Evolutionary conservation across 2,797 vertebrate genomes (phyloP).

Genomic region (Antennarius maculatus): DNA sequence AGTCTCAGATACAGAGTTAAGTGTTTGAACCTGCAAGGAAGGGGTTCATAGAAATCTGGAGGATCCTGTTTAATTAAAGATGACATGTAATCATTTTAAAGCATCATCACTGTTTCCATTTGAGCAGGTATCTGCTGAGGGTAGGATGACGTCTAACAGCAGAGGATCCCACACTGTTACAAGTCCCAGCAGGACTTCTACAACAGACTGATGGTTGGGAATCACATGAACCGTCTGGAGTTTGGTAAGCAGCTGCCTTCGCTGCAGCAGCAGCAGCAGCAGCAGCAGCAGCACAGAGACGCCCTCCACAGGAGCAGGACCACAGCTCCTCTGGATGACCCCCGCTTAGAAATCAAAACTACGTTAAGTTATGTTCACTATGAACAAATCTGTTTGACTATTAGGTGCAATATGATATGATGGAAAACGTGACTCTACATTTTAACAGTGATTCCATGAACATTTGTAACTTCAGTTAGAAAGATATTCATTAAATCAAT

Average conservation of each 20-base stretch:
- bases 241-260: slow-evolving; percentile 30
- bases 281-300: slow-evolving; percentile 27
- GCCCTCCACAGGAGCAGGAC: neutral
- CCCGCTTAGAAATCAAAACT: neutral
- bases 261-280: neutral
- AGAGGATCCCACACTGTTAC: slow-evolving; percentile 49
- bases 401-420: too few relatives aligned
- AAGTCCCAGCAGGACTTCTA: slow-evolving; percentile 33
- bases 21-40: neutral
- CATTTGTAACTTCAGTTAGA: neutral
- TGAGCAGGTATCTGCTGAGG: neutral
- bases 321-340: neutral
- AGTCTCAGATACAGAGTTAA: neutral
- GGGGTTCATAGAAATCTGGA: neutral
- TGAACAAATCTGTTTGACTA: too few relatives aligned
- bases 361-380: too few relatives aligned
- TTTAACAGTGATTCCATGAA: too few relatives aligned
- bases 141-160: slow-evolving; percentile 44
- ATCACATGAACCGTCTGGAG: slow-evolving; percentile 57
- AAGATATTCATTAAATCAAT: neutral
- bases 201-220: slow-evolving; percentile 59
- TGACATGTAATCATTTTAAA: neutral
- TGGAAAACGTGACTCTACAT: too few relatives aligned
- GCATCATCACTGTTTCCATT: neutral
- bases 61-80: neutral